Evolutionary conservation across 2,113 vertebrate species (phyloP).

Genomic region (Varanus komodoensis): DNA sequence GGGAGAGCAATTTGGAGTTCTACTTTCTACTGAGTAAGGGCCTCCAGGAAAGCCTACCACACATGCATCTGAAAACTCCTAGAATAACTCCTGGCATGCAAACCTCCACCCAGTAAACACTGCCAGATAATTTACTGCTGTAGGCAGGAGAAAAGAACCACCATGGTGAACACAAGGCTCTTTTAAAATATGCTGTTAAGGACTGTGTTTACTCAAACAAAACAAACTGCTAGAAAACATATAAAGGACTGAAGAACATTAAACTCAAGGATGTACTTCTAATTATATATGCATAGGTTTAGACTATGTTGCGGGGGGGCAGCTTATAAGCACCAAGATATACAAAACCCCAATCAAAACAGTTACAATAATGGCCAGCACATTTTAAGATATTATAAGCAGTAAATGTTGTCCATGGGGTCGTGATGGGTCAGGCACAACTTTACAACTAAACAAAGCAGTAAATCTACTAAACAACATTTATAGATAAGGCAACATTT

Average conservation of each 20-base stretch:
- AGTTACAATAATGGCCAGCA: not conserved
- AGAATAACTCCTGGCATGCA: not conserved
- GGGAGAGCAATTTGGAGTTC: no score
- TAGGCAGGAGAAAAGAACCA: no score
- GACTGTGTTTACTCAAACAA: not conserved
- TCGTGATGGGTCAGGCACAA: no score
- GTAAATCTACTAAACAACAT: no score
- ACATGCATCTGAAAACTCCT: not conserved
- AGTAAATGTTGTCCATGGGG: not conserved
- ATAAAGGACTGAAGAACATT: no score
- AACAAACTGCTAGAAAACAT: not conserved
- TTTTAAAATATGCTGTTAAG: not conserved
- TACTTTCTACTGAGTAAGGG: no score
- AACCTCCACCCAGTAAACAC: not conserved
- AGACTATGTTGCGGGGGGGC: not conserved
- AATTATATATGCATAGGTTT: not conserved
- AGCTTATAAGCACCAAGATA: not conserved
- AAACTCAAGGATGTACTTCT: not conserved
- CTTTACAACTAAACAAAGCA: no score
- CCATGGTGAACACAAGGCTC: not conserved
- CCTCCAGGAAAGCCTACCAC: no score
- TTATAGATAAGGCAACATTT: not conserved
- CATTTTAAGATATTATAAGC: not conserved
- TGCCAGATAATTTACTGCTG: not conserved
- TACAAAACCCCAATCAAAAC: not conserved